A percentile compares a stretch with the other conserved stretches of the same genome.
Conservation (phyloP, 23 tunicate genomes). For the Corella eumyota region DNA sequence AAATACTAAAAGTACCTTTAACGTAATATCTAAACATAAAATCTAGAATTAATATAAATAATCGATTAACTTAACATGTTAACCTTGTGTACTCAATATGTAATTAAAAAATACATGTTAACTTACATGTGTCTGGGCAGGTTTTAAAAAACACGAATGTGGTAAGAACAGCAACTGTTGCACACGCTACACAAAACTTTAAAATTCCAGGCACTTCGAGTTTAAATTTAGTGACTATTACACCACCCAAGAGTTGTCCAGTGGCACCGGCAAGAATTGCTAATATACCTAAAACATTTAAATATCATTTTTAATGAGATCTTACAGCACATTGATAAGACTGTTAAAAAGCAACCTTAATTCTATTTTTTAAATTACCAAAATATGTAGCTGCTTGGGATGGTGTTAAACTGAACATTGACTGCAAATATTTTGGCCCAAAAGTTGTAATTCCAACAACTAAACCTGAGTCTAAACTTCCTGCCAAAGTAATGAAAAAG, state of each 20-base stretch:
- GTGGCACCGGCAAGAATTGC: constrained; percentile 27
- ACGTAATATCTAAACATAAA: too few species aligned
- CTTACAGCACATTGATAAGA: too few species aligned
- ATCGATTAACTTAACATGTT: too few species aligned
- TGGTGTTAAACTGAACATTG: constrained; percentile 39
- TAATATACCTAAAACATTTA: constrained; percentile 12
- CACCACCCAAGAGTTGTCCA: constrained; percentile 37
- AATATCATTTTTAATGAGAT: too few species aligned
- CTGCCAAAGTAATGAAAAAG: constrained; percentile 30
- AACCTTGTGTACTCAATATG: too few species aligned
- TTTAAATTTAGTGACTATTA: constrained; percentile 28
- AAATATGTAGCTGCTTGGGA: constrained; percentile 32
- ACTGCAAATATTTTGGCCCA: constrained; percentile 59
- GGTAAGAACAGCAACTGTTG: constrained; percentile 8
- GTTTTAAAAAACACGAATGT: constrained; percentile 15
- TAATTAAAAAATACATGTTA: too few species aligned
- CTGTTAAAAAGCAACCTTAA: too few species aligned
- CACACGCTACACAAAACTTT: constrained; percentile 11
- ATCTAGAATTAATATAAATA: too few species aligned
- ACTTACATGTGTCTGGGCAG: constrained; percentile 30
- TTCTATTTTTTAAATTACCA: constrained; percentile 43
- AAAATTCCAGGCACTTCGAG: constrained; percentile 25
- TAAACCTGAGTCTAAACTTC: constrained; percentile 40
- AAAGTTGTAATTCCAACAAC: constrained; percentile 48
- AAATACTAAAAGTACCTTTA: too few species aligned